Percentiles rank a stretch among this genome's conserved stretches.
These are phyloP conservation scores for Megalops atlanticus DNA, from an alignment of 2,113 vertebrate genomes.

Conservation along the genomic window DNA sequence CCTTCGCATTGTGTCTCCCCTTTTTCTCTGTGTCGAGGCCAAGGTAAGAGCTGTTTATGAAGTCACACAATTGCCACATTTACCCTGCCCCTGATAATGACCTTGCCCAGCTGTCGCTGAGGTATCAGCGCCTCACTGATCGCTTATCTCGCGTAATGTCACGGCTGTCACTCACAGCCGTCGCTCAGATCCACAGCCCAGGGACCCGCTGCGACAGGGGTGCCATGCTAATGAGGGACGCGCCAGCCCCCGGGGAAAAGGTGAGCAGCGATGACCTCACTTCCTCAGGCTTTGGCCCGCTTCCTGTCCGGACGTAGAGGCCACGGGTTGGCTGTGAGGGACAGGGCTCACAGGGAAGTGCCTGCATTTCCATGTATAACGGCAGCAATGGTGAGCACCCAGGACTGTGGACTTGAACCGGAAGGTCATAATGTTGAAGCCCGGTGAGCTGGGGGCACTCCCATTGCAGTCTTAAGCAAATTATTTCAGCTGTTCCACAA, in stretches of 20 bases:
- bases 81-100: conserved; percentile 47
- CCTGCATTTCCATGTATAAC: no score
- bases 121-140: conserved; percentile 48
- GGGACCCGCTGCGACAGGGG: conserved; percentile 37
- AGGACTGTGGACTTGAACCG: no score
- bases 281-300: not conserved
- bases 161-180: conserved; percentile 62
- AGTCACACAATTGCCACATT: conserved; percentile 47
- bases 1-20: not conserved
- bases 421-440: no score
- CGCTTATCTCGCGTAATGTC: conserved; percentile 56
- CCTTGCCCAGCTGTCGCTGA: conserved; percentile 46
- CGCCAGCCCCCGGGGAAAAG: conserved; percentile 51
- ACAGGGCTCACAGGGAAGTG: not conserved
- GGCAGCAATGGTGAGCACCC: no score
- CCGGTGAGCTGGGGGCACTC: no score
- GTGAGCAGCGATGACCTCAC: not conserved
- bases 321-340: not conserved
- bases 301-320: not conserved
- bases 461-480: no score
- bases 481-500: no score
- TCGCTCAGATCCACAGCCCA: conserved; percentile 36
- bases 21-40: not conserved
- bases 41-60: conserved; percentile 18
- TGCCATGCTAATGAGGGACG: conserved; percentile 58